Percentiles rank a stretch among this genome's conserved stretches.
Conservation (phyloP, 2,797 vertebrate species). For the Lagodon rhomboides region DNA sequence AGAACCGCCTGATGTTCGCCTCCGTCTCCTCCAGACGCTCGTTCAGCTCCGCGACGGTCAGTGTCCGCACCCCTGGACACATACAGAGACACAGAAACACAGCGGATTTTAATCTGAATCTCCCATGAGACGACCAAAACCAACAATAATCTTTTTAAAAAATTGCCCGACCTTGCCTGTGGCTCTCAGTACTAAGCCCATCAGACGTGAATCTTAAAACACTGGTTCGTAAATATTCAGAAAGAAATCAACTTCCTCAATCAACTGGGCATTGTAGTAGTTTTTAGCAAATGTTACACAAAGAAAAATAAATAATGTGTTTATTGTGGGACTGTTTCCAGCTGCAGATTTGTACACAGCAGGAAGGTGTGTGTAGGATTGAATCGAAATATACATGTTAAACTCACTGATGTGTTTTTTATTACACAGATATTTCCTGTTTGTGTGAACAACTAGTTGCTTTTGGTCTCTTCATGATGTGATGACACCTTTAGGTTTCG, state of each 20-base stretch:
- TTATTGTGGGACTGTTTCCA: neutral
- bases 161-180: neutral
- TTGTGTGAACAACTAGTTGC: neutral
- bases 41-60: conserved; percentile 89
- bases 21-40: conserved; percentile 92
- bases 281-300: neutral
- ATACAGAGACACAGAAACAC: conserved; percentile 11
- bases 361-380: too few relatives aligned
- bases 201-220: neutral
- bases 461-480: neutral
- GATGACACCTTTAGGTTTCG: too few relatives aligned
- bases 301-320: neutral
- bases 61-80: conserved; percentile 86
- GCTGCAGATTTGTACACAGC: neutral
- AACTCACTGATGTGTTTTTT: too few relatives aligned
- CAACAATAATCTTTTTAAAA: neutral
- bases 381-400: too few relatives aligned
- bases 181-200: neutral
- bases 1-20: conserved; percentile 89
- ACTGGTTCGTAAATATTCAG: neutral
- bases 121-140: neutral
- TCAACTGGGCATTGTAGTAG: neutral
- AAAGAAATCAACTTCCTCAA: neutral
- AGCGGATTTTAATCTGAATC: neutral
- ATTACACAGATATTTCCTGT: neutral